phyloP scores from a whole-genome alignment of 2,113 vertebrate genomes.

The Peucedramus taeniatus region DNA sequence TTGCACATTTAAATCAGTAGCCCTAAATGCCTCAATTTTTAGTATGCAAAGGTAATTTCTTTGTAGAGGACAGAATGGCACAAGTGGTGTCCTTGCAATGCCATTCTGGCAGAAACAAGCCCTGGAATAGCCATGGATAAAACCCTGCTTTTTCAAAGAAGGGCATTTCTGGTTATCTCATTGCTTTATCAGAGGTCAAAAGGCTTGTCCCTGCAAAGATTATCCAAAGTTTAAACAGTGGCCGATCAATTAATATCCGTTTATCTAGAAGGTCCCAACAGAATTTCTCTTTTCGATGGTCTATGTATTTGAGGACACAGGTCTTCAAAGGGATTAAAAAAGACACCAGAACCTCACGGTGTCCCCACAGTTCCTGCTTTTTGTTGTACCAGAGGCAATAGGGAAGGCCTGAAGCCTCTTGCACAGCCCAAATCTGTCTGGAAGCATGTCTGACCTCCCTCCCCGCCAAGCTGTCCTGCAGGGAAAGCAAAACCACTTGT shows the following conservation, averaged over 20 bases:
- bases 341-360: neutral
- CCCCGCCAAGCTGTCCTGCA: accelerated
- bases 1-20: neutral
- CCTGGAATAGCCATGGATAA: neutral
- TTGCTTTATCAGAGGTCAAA: slow-evolving; percentile 22
- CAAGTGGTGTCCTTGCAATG: neutral
- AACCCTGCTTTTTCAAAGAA: neutral
- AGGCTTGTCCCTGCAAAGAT: slow-evolving; percentile 1
- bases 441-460: accelerated
- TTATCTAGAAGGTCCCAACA: neutral
- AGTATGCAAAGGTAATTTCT: neutral
- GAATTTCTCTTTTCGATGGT: neutral
- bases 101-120: neutral
- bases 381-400: neutral
- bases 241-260: neutral
- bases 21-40: neutral
- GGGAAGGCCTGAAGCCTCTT: neutral
- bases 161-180: slow-evolving; percentile 16
- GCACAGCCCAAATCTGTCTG: accelerated
- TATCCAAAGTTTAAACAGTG: slow-evolving; percentile 32
- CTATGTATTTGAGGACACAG: neutral
- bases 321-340: neutral
- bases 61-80: neutral
- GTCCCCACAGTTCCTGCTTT: neutral
- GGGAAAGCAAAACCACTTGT: neutral